A percentile compares a stretch with the other conserved stretches of the same genome.
Conservation (phyloP, 2,113 vertebrate genomes). For the Carettochelys insculpta region DNA sequence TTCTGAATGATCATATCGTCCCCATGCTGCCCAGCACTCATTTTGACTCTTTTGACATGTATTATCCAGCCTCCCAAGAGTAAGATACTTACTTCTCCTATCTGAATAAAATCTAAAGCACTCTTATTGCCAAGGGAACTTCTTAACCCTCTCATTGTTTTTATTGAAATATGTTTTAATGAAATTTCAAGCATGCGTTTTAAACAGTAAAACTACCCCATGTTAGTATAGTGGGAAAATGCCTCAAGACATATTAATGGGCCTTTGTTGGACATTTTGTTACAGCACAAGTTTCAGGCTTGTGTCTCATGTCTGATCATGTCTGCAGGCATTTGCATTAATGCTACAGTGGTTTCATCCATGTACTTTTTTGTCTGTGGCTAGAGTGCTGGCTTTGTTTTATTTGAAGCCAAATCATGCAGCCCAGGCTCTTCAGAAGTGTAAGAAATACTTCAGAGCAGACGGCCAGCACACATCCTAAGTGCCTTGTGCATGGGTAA, state of each 20-base stretch:
- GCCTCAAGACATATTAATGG: not conserved
- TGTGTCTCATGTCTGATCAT: not conserved
- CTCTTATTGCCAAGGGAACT: not conserved
- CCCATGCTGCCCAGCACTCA: not conserved
- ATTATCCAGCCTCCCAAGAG: not conserved
- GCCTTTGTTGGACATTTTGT: not conserved
- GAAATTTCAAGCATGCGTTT: not conserved
- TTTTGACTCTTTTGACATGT: not conserved
- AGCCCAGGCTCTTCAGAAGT: not conserved
- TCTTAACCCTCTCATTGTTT: not conserved
- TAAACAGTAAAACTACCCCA: not conserved
- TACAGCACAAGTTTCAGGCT: not conserved
- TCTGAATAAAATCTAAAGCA: not conserved
- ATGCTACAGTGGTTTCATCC: not conserved
- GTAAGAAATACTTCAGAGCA: not conserved
- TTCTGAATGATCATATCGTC: not conserved
- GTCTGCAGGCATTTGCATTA: not conserved
- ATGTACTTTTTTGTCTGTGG: not conserved
- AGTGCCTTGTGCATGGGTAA: not conserved
- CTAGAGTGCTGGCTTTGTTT: not conserved
- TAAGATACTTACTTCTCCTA: not conserved
- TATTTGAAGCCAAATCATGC: not conserved
- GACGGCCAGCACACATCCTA: not conserved
- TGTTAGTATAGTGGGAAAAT: not conserved
- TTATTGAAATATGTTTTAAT: not conserved